Conservation (phyloP, 2,113 vertebrate species). For the Burhinus oedicnemus region DNA sequence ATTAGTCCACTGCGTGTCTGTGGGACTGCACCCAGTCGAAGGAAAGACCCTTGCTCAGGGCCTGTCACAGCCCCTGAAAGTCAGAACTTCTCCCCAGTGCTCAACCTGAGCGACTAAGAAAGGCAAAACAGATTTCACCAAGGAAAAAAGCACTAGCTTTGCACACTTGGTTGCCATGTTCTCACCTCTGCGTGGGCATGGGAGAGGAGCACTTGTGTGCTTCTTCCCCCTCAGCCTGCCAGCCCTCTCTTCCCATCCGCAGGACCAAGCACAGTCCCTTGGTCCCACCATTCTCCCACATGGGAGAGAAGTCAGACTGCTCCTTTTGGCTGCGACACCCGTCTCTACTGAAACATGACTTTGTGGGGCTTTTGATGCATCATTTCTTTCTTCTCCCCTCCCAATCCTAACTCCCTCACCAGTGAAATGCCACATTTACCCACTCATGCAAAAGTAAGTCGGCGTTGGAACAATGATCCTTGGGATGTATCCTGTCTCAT, state of each 20-base stretch:
- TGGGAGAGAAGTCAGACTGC: background rate
- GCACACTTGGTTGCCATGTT: accelerated
- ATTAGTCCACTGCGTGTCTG: background rate
- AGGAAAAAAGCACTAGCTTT: background rate
- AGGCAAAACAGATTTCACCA: background rate
- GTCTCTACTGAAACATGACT: background rate
- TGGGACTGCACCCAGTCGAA: background rate
- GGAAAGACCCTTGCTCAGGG: background rate
- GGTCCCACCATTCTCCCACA: background rate
- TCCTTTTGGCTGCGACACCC: background rate
- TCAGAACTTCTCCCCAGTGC: background rate
- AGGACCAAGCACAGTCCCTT: background rate
- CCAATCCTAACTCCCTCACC: background rate
- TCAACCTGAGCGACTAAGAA: background rate
- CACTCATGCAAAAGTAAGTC: background rate
- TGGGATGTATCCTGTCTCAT: background rate
- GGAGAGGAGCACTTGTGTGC: background rate
- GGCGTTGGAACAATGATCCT: background rate
- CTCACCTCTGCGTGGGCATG: background rate
- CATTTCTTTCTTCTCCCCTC: background rate
- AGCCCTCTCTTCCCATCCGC: background rate
- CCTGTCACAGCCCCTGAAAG: background rate
- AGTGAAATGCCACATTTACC: background rate
- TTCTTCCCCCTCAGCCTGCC: background rate
- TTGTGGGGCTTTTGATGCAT: background rate